phyloP scores from a whole-genome alignment of 2,113 vertebrate genomes.

The Gadus macrocephalus region DNA sequence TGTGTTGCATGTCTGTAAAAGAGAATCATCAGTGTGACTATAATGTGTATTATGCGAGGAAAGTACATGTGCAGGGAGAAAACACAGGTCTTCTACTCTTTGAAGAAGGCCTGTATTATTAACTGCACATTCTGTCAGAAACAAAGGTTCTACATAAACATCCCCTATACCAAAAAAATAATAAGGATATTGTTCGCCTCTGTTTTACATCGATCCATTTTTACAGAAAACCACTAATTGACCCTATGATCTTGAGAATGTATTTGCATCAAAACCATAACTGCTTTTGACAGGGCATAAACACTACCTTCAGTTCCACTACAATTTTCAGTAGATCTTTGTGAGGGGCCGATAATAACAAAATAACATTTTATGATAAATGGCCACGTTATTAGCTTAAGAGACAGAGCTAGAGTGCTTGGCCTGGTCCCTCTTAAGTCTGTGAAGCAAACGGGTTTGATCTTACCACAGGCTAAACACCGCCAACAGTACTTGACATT shows the following conservation, averaged over 20 bases:
- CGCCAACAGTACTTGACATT: slow-evolving; percentile 71
- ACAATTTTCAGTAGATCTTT: slow-evolving; percentile 22
- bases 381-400: slow-evolving; percentile 55
- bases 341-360: slow-evolving; percentile 39
- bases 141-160: too few species aligned
- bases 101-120: too few species aligned
- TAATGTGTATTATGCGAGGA: too few species aligned
- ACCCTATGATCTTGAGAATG: slow-evolving; percentile 1
- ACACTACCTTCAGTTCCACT: slow-evolving; percentile 21
- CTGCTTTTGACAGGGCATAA: slow-evolving; percentile 24
- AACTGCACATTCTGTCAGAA: too few species aligned
- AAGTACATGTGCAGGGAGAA: too few species aligned
- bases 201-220: not conserved
- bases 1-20: too few species aligned
- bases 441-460: slow-evolving; percentile 68
- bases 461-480: slow-evolving; percentile 72
- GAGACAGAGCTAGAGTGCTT: slow-evolving; percentile 47
- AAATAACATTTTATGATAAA: slow-evolving; percentile 46
- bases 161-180: too few species aligned
- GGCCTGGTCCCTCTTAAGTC: slow-evolving; percentile 56
- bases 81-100: too few species aligned
- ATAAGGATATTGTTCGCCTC: too few species aligned
- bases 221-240: slow-evolving; percentile 7
- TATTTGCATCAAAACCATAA: slow-evolving; percentile 11
- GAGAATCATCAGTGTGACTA: too few species aligned